Percentiles rank a stretch among this genome's conserved stretches.
Conservation (phyloP, 2,113 vertebrate species). For the Tor tambroides region DNA sequence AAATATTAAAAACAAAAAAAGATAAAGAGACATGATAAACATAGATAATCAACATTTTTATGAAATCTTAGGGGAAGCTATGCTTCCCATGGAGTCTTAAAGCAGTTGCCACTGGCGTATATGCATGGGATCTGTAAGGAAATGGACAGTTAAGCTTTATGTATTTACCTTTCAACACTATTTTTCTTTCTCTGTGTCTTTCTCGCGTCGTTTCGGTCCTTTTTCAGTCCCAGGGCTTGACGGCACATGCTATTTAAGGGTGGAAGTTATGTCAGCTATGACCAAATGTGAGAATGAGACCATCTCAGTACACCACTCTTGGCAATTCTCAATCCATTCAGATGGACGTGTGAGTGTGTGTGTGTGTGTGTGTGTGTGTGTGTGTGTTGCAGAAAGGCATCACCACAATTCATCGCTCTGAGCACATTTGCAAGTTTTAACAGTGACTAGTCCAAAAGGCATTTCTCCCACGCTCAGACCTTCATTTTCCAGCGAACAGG, state of each 20-base stretch:
- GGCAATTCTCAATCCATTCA: conserved; percentile 39
- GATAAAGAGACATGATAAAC: no score
- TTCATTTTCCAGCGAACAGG: conserved; percentile 27
- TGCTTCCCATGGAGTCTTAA: neutral
- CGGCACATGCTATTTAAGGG: conserved; percentile 34
- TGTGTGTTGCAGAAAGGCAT: conserved; percentile 35
- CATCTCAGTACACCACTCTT: conserved; percentile 33
- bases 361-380: conserved; percentile 1
- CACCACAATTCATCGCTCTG: conserved; percentile 54
- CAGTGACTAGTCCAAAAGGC: conserved; percentile 51
- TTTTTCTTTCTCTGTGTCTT: neutral
- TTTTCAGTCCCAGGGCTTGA: conserved; percentile 14
- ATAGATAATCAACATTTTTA: neutral
- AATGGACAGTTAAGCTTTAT: neutral
- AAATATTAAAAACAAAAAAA: no score
- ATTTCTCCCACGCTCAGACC: conserved; percentile 52
- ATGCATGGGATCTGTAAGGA: neutral
- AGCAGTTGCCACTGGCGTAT: neutral
- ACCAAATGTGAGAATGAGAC: conserved; percentile 50
- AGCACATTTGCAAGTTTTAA: conserved; percentile 61
- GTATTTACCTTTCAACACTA: neutral
- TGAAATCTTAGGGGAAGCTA: neutral
- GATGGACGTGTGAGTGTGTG: neutral
- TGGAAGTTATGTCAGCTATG: conserved; percentile 50
- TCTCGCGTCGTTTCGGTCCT: neutral